Percentiles rank a stretch among this genome's conserved stretches.
phyloP scores from a whole-genome alignment of 2,113 vertebrate species.

The Seriola aureovittata region DNA sequence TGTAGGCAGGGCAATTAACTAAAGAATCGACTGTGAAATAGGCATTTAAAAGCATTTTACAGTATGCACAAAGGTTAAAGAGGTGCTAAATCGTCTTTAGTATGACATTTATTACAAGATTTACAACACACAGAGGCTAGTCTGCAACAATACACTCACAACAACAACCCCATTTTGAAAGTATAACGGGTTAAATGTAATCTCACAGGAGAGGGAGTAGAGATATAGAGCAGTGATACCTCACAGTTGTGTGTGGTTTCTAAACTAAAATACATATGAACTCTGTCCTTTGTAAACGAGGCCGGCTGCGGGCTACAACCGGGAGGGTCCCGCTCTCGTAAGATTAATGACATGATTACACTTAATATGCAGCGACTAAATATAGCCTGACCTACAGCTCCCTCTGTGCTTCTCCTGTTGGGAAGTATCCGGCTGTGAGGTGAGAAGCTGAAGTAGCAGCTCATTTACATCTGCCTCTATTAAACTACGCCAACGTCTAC shows the following conservation, averaged over 20 bases:
- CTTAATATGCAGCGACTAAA: slow-evolving; percentile 66
- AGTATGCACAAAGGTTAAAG: slow-evolving; percentile 34
- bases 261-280: slow-evolving; percentile 46
- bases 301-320: slow-evolving; percentile 37
- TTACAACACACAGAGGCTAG: slow-evolving; percentile 9
- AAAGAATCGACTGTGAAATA: slow-evolving; percentile 7
- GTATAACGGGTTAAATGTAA: slow-evolving; percentile 9
- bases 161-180: background rate
- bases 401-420: slow-evolving; percentile 41
- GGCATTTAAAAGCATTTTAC: slow-evolving; percentile 37
- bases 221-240: slow-evolving; percentile 33
- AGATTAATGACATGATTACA: slow-evolving; percentile 69
- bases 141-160: slow-evolving; percentile 1
- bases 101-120: slow-evolving; percentile 39
- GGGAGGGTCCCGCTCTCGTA: slow-evolving; percentile 43
- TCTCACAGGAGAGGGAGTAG: slow-evolving; percentile 5
- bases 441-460: slow-evolving; percentile 33
- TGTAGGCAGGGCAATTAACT: background rate
- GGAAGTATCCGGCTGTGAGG: slow-evolving; percentile 55
- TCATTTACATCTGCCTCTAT: slow-evolving; percentile 3
- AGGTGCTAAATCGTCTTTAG: slow-evolving; percentile 26
- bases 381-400: slow-evolving; percentile 72
- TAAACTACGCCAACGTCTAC: background rate
- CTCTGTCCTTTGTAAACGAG: slow-evolving; percentile 27
- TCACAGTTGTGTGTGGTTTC: slow-evolving; percentile 9